These are phyloP conservation scores for Microplitis manilae DNA, from an alignment of 2,888 invertebrate genomes.

Conservation along the genomic window DNA sequence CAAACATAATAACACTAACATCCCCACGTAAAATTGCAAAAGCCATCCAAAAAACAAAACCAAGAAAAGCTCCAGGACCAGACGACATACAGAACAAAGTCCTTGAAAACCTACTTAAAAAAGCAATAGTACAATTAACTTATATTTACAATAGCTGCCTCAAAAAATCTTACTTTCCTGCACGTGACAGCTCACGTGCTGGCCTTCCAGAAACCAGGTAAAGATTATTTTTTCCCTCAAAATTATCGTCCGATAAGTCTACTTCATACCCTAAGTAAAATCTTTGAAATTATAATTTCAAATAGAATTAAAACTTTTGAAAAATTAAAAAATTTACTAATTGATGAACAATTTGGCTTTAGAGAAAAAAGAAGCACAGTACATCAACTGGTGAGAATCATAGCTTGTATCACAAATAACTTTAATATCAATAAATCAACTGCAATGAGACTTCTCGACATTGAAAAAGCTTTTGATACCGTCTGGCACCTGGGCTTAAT, in stretches of 20 bases:
- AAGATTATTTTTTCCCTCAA: constrained; percentile 40
- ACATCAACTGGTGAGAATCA: constrained; percentile 11
- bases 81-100: constrained; percentile 32
- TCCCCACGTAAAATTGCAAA: constrained; percentile 12
- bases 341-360: constrained; percentile 17
- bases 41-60: constrained; percentile 6
- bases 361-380: constrained; percentile 13
- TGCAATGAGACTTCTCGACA: not conserved
- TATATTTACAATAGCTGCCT: constrained; percentile 51
- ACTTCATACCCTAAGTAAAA: constrained; percentile 4
- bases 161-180: constrained; percentile 49
- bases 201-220: constrained; percentile 52
- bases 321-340: not conserved
- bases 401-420: not conserved
- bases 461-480: no score
- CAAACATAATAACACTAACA: constrained; percentile 14
- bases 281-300: not conserved
- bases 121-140: constrained; percentile 52
- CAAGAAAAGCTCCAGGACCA: constrained; percentile 23
- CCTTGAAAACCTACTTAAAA: constrained; percentile 53
- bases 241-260: constrained; percentile 53
- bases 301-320: not conserved
- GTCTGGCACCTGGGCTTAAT: not conserved
- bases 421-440: constrained; percentile 18
- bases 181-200: constrained; percentile 47